These are phyloP conservation scores for Drosophila elegans DNA, from an alignment of 1,140 invertebrate species.

Conservation along the genomic window DNA sequence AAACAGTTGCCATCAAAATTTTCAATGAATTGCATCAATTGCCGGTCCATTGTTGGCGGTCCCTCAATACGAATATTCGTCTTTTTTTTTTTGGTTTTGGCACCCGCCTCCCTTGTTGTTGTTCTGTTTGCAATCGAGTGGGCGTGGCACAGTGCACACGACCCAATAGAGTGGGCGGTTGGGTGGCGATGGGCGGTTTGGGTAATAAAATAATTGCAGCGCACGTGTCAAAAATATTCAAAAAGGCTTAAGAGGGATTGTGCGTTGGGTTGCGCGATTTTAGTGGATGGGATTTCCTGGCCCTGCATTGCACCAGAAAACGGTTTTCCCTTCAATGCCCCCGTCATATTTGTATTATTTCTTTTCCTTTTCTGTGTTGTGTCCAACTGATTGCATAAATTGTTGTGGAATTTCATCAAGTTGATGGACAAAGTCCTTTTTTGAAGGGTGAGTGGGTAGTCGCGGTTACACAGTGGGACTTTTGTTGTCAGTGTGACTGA, in stretches of 20 bases:
- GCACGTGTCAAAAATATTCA: conserved; percentile 84
- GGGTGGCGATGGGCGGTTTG: conserved; percentile 36
- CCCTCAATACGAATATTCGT: conserved; percentile 15
- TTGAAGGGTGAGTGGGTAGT: conserved; percentile 8
- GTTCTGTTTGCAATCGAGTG: conserved; percentile 52
- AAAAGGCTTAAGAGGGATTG: conserved; percentile 75
- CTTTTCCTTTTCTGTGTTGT: conserved; percentile 24
- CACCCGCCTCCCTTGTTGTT: conserved; percentile 13
- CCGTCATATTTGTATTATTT: conserved; percentile 45
- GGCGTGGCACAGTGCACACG: conserved; percentile 67
- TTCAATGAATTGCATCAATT: conserved; percentile 84
- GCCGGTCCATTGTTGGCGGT: conserved; percentile 67
- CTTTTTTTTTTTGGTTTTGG: conserved; percentile 2
- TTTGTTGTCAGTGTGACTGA: not conserved
- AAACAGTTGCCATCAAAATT: conserved; percentile 78
- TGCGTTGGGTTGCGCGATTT: conserved; percentile 1
- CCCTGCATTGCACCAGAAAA: conserved; percentile 37
- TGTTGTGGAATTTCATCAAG: conserved; percentile 74
- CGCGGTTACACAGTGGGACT: conserved; percentile 2
- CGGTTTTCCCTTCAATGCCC: conserved; percentile 34
- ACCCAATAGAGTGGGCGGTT: conserved; percentile 20
- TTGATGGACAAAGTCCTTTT: conserved; percentile 17
- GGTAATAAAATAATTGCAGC: conserved; percentile 84
- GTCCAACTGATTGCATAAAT: conserved; percentile 81
- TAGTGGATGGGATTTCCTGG: conserved; percentile 8